Percentiles rank a stretch among this genome's conserved stretches.
Conservation (phyloP, 2,888 invertebrate genomes). For the Cephus pulcher region DNA sequence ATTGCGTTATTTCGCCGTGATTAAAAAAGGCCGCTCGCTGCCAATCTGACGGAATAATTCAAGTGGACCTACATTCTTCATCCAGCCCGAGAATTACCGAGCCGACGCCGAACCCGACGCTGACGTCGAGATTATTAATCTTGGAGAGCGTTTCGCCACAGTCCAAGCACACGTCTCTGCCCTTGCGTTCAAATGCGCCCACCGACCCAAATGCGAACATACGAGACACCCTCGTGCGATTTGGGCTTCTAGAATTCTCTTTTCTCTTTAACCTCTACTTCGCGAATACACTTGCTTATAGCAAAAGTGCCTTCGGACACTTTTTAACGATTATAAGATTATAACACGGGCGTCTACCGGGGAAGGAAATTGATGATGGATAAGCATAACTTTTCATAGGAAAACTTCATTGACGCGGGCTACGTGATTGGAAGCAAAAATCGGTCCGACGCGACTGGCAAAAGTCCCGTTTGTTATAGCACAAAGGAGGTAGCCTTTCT, state of each 20-base stretch:
- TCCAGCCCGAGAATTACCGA: neutral
- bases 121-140: neutral
- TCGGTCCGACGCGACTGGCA: neutral
- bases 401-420: too few species aligned
- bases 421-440: too few species aligned
- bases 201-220: neutral
- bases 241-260: neutral
- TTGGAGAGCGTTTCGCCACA: neutral
- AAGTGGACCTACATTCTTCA: constrained; percentile 1
- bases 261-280: neutral
- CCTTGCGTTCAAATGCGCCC: neutral
- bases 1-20: constrained; percentile 26
- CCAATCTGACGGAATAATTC: constrained; percentile 5
- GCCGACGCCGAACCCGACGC: neutral
- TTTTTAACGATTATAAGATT: neutral
- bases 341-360: neutral
- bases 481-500: neutral
- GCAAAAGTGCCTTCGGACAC: neutral
- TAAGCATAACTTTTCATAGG: too few species aligned
- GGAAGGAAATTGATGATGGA: too few species aligned
- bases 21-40: constrained; percentile 17
- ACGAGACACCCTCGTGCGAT: neutral
- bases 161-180: neutral
- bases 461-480: neutral
- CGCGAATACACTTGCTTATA: neutral